Conservation (phyloP, 2,113 vertebrate genomes). For the Catharus minimus region DNA sequence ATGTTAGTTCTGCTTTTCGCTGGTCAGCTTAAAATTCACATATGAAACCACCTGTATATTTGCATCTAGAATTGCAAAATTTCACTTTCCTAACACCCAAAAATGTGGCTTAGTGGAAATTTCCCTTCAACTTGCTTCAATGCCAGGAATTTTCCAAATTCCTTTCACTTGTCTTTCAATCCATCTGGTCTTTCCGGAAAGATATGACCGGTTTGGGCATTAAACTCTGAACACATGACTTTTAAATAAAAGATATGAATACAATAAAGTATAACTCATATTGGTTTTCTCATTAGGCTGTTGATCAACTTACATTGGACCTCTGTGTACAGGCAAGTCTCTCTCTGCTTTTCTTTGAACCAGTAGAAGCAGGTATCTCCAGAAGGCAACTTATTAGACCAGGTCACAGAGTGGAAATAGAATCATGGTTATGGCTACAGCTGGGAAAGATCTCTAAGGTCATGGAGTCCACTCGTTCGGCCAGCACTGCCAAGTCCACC, state of each 20-base stretch:
- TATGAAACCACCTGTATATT: not conserved
- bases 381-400: not conserved
- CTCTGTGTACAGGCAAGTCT: not conserved
- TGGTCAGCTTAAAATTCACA: rapidly evolving
- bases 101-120: not conserved
- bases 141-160: not conserved
- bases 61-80: not conserved
- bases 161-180: not conserved
- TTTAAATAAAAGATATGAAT: not conserved
- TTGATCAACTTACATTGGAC: not conserved
- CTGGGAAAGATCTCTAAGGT: not conserved
- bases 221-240: rapidly evolving
- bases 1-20: not conserved
- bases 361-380: not conserved
- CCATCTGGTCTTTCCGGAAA: not conserved
- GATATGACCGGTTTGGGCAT: not conserved
- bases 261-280: not conserved
- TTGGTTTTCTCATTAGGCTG: not conserved
- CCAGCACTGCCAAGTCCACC: not conserved
- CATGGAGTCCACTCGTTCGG: rapidly evolving
- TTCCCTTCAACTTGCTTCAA: not conserved
- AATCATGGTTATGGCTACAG: not conserved
- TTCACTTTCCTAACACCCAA: not conserved
- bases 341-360: not conserved
- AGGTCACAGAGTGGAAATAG: not conserved